Conservation (phyloP, 1,140 invertebrate genomes). For the Myzus persicae region DNA sequence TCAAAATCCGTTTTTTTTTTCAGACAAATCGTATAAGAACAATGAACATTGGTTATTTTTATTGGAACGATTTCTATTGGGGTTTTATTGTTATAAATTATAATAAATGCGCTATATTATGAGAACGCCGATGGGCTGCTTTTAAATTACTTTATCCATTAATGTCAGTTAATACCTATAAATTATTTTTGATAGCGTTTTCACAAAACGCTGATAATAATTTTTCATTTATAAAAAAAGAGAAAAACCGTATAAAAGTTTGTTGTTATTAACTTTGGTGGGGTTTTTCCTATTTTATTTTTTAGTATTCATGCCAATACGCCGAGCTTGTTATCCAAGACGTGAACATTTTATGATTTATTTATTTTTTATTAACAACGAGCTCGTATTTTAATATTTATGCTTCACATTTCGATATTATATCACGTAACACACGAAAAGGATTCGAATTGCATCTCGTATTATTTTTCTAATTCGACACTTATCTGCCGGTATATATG, state of each 20-base stretch:
- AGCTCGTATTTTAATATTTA: slow-evolving; percentile 17
- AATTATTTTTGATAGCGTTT: not conserved
- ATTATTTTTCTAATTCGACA: slow-evolving; percentile 4
- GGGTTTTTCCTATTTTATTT: not conserved
- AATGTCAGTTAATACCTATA: slow-evolving; percentile 2
- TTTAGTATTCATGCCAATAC: slow-evolving; percentile 9
- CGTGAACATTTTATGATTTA: slow-evolving; percentile 7
- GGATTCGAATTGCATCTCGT: not conserved
- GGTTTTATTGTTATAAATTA: not conserved
- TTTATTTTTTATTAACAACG: slow-evolving; percentile 23
- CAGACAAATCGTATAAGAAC: not conserved
- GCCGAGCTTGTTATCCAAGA: not conserved
- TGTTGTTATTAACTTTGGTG: not conserved
- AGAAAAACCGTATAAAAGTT: not conserved
- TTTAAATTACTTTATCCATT: slow-evolving; percentile 20
- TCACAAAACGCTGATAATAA: not conserved
- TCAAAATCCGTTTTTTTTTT: not conserved
- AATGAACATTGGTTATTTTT: not conserved
- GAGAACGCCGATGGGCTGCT: not conserved
- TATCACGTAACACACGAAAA: not conserved
- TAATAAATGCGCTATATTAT: not conserved
- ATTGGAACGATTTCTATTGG: not conserved
- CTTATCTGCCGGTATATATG: not conserved
- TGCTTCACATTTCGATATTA: not conserved
- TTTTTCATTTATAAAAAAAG: not conserved